Conservation (phyloP, 2,797 vertebrate genomes). For the Rallus crepitans region DNA sequence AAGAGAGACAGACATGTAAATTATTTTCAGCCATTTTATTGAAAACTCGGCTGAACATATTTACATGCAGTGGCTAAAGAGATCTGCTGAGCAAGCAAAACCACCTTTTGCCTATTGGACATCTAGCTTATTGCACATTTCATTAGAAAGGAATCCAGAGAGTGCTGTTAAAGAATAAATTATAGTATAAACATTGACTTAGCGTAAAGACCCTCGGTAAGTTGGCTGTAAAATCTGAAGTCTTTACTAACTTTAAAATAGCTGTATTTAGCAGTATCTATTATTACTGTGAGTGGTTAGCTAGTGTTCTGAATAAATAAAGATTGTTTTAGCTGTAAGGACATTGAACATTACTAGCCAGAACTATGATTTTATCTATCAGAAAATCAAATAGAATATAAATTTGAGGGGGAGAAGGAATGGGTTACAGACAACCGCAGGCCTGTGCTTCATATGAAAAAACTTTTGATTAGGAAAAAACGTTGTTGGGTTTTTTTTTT, state of each 20-base stretch:
- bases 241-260: not conserved
- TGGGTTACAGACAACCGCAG: not conserved
- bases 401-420: not conserved
- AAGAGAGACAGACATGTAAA: not conserved
- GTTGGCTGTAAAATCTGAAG: not conserved
- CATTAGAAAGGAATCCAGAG: not conserved
- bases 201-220: not conserved
- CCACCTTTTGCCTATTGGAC: fast-evolving
- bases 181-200: not conserved
- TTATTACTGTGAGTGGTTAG: not conserved
- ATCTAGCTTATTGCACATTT: not conserved
- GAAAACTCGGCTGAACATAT: not conserved
- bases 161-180: not conserved
- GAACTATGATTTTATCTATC: not conserved
- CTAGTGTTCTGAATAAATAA: conserved; percentile 9
- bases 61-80: not conserved
- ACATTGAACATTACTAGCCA: not conserved
- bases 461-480: not conserved
- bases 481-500: not conserved
- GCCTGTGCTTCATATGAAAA: not conserved
- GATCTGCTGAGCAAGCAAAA: not conserved
- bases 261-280: not conserved
- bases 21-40: not conserved
- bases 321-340: not conserved
- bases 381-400: not conserved